A percentile compares a stretch with the other conserved stretches of the same genome.
Evolutionary conservation across 1,140 invertebrate species (phyloP).

Genomic region (Mamestra configurata): DNA sequence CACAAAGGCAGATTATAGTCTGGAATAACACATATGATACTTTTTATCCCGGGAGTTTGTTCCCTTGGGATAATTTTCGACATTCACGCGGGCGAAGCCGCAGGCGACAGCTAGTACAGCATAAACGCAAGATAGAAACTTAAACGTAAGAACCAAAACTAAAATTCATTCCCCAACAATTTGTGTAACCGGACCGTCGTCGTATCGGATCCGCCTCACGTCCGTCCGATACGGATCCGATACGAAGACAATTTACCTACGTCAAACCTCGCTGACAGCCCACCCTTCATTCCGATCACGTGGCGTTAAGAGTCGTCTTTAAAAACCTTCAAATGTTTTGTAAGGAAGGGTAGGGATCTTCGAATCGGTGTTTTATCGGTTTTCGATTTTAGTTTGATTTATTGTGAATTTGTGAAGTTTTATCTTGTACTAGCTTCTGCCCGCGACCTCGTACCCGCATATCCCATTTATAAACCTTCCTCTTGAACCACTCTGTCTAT

Average conservation of each 20-base stretch:
- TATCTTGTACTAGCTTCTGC: too few relatives aligned
- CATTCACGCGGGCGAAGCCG: too few relatives aligned
- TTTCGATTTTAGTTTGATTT: constrained; percentile 12
- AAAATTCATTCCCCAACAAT: constrained; percentile 4
- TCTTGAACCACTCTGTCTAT: too few relatives aligned
- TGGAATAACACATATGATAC: too few relatives aligned
- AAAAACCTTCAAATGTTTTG: constrained; percentile 46
- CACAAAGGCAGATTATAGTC: too few relatives aligned
- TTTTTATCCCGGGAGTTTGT: too few relatives aligned
- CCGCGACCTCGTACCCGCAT: too few relatives aligned
- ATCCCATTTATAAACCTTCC: too few relatives aligned
- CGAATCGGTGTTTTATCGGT: constrained; percentile 12
- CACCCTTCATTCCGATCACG: constrained; percentile 53
- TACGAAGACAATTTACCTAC: constrained; percentile 72
- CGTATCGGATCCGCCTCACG: constrained; percentile 45
- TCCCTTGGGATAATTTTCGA: too few relatives aligned
- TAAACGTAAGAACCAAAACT: neutral
- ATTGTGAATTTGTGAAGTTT: neutral
- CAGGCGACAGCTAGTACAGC: too few relatives aligned
- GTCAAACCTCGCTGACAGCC: constrained; percentile 66
- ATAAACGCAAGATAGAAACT: too few relatives aligned
- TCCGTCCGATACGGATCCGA: constrained; percentile 49
- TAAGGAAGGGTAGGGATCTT: neutral
- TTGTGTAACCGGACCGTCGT: neutral
- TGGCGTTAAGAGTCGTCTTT: constrained; percentile 59